Percentiles rank a stretch among this genome's conserved stretches.
Evolutionary conservation across 2,113 vertebrate species (phyloP).

Genomic region (Sturnus vulgaris): DNA sequence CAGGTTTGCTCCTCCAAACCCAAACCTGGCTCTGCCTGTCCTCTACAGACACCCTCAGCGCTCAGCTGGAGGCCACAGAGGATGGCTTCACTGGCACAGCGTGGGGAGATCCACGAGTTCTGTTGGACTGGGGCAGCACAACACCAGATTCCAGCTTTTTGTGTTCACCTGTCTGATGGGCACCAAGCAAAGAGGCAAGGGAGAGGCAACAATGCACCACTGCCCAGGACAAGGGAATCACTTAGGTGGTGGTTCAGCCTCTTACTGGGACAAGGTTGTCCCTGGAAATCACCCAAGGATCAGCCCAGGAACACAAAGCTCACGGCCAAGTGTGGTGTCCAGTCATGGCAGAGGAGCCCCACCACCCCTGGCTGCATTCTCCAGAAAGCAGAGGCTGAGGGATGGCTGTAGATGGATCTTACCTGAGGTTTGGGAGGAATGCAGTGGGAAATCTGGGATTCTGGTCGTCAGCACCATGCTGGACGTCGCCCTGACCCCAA

Average conservation of each 20-base stretch:
- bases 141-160: accelerated
- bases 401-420: not conserved
- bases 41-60: accelerated
- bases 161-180: not conserved
- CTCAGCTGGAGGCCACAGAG: not conserved
- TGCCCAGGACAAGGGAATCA: not conserved
- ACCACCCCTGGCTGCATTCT: accelerated
- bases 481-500: accelerated
- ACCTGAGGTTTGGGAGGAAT: not conserved
- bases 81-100: not conserved
- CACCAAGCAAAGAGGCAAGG: not conserved
- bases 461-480: not conserved
- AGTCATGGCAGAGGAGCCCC: not conserved
- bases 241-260: accelerated
- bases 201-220: accelerated
- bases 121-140: not conserved
- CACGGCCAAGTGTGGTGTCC: not conserved
- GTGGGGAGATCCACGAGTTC: not conserved
- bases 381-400: not conserved
- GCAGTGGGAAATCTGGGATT: not conserved
- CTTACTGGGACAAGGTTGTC: accelerated
- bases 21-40: not conserved
- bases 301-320: not conserved
- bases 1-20: not conserved
- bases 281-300: not conserved